These are phyloP conservation scores for Megathymus violae DNA, from an alignment of 1,140 invertebrate genomes.

Conservation along the genomic window DNA sequence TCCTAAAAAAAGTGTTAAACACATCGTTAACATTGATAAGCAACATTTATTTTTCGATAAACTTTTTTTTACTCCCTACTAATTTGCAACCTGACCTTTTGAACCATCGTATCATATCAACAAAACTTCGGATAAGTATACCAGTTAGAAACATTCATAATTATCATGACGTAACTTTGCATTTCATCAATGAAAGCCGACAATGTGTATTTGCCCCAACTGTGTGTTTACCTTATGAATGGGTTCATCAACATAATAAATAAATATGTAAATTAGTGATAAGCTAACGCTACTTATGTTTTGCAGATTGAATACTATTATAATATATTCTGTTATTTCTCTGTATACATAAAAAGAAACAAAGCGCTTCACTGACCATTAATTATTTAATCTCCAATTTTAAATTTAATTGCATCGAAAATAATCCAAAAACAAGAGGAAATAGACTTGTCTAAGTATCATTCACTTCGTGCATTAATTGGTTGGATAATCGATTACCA, in stretches of 20 bases:
- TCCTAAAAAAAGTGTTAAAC: neutral
- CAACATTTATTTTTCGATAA: neutral
- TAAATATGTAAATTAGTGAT: conserved; percentile 14
- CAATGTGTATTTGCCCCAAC: conserved; percentile 6
- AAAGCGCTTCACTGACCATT: no score
- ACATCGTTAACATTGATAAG: neutral
- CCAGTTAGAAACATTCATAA: conserved; percentile 3
- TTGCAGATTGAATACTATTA: neutral
- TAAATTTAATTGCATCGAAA: no score
- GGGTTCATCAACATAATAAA: conserved; percentile 12
- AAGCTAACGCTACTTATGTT: neutral
- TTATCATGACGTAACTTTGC: conserved; percentile 1
- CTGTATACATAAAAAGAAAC: no score
- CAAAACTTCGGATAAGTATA: neutral
- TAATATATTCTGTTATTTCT: no score
- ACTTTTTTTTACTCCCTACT: neutral
- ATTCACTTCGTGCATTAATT: no score
- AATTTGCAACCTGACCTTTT: conserved; percentile 6
- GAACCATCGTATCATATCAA: conserved; percentile 3
- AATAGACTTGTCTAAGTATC: no score
- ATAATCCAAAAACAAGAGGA: no score
- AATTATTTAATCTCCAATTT: no score
- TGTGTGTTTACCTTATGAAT: conserved; percentile 4
- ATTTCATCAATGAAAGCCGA: conserved; percentile 15
- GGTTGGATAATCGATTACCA: no score